Base-by-base conservation (phyloP, 2,888 invertebrate genomes). In the Nudaria mundana region DNA sequence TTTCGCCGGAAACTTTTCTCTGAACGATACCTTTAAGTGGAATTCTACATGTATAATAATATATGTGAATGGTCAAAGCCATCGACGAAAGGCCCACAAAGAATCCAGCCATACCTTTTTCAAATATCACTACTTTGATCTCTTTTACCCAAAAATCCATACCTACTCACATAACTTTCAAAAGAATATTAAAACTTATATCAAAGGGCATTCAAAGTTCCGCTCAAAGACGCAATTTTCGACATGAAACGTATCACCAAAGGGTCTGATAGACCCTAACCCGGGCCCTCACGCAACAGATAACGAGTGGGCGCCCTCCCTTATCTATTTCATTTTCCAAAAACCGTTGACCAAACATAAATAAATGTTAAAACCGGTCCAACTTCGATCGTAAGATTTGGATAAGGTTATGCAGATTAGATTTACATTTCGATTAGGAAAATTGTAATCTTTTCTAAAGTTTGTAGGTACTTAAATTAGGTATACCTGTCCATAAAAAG, bases 301-400 rank as follows among this genome's bases (percentile, higher is more conserved):
- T 63, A 63, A 60, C 52, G 44, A 35, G 43, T 48, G 48, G 49
- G 46, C 48, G 40, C 57, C 54, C 49, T 46, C 53, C 58, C 70
- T 66, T 75, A 75, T 79, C 76, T 76, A 71, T 78, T 81, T 76
- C 75, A 78, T 79, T 78, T 80, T 71, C 69, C 51, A 71, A 72
- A 75, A 72, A 71, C 69, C 71, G 71, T 73, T 74, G 75, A 72
- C 76, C 79, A 75, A 70, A 79, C 81, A 82, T 83, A 84, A 84
- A 85, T 85, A 82, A 73, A 73, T 66, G 69, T 60, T 74, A 76
- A 81, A 75, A 75, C 63, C 81, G 80, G 81, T 76, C 64, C 42
- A 25, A 29, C 52, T 42, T 35, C 35, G 67, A 63, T 55, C 35
- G 41, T 15, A 38, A 47, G 52, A 40, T 37, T 37, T 55, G 55